These are phyloP conservation scores for Zapornia atra DNA, from an alignment of 2,113 vertebrate species.

Conservation along the genomic window DNA sequence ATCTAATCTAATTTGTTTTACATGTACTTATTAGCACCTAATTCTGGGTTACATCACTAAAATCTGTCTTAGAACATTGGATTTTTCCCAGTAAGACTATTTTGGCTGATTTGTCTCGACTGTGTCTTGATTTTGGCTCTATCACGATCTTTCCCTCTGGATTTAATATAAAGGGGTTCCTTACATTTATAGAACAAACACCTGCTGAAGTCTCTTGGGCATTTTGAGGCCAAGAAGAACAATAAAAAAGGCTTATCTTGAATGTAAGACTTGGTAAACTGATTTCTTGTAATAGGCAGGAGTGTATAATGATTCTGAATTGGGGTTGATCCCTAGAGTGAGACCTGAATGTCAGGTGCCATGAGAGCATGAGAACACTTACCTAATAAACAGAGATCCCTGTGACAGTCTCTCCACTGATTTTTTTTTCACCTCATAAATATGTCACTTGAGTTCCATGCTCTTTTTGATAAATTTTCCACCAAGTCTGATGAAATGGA, in stretches of 20 bases:
- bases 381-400: slow-evolving; percentile 49
- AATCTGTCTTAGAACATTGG: not conserved
- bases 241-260: slow-evolving; percentile 62
- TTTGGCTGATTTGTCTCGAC: not conserved
- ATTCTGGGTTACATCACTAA: not conserved
- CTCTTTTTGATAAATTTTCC: slow-evolving; percentile 57
- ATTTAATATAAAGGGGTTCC: slow-evolving; percentile 52
- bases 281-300: slow-evolving; percentile 44
- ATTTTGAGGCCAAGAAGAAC: slow-evolving; percentile 18
- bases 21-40: not conserved
- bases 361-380: slow-evolving; percentile 36
- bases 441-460: slow-evolving; percentile 54
- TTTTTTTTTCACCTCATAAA: slow-evolving; percentile 74
- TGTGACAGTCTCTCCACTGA: slow-evolving; percentile 41
- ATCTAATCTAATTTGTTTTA: not conserved
- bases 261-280: slow-evolving; percentile 41
- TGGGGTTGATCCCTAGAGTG: not conserved
- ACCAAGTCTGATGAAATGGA: slow-evolving; percentile 19
- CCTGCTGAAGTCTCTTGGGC: slow-evolving; percentile 33
- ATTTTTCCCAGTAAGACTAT: not conserved
- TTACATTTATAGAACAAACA: slow-evolving; percentile 41
- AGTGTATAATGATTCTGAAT: slow-evolving; percentile 20
- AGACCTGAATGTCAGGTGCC: slow-evolving; percentile 24
- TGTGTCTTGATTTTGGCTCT: not conserved
- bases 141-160: not conserved